Base-by-base conservation (phyloP, 2,797 vertebrate species). In the Anguilla marmorata region DNA sequence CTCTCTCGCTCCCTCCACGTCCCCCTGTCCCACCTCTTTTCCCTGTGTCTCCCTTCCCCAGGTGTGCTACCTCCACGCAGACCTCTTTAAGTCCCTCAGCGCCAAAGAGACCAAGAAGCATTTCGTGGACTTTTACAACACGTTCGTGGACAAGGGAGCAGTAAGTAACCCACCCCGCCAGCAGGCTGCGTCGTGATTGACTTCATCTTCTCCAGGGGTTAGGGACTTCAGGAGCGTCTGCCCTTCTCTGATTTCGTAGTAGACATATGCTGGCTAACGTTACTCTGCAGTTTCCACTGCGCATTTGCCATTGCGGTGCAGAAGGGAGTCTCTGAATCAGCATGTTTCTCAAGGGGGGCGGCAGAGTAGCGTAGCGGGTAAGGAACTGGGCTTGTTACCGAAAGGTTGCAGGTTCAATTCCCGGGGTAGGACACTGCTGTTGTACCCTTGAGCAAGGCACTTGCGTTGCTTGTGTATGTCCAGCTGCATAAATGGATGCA, bases 11-110 rank as follows among this genome's bases (percentile, higher is more conserved):
- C 45, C 30, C 63, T 27, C 45, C 19, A 41, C 24, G 3, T 24
- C 16, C 7, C 37, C 37, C 74, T 24, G 33, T 41, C 45, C 76
- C 76, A 5, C 37, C 19, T 45, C 19, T 16, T 50, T 19, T 41
- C 3, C 37, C 82, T 21, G 30, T 27, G 30, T 30, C 69, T 30
- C 66, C 89, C 9, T 33, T 11, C 76, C 76, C 52, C 91, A 98
- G 98, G 95, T 98, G 82, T 98, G 97, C 92, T 98, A 96, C 93
- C 96, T 98, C 86, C 97, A 98, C 2, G 97, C 96, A 2, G 97
- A 98, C 58, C 94, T 98, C 90, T 92, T 98, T 83, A 94, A 82
- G 91, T 95, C 89, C 30, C 94, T 97, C 91, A 96, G 90, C 88
- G 54, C 96, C 93, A 98, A 98, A 94, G 98, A 98, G 90, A 95